Evolutionary conservation across 2,797 vertebrate species (phyloP).

Genomic region (Sylvia borin): DNA sequence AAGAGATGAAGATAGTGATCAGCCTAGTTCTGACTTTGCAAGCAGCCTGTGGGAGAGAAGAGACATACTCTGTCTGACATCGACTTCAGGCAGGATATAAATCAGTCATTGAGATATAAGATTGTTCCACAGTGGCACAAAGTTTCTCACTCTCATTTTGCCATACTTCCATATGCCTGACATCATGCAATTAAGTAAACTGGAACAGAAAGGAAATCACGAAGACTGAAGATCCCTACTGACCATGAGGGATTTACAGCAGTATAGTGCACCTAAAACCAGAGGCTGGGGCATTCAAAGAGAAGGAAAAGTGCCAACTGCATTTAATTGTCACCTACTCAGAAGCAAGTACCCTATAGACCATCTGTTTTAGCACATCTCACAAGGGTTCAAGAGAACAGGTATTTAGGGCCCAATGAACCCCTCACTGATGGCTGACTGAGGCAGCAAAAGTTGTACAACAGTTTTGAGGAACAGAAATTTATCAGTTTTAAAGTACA

Average conservation of each 20-base stretch:
- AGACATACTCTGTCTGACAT: slow-evolving; percentile 10
- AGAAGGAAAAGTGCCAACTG: background rate
- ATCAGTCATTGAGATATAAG: slow-evolving; percentile 1
- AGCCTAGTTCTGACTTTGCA: slow-evolving; percentile 44
- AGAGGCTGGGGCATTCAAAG: background rate
- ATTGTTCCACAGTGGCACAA: slow-evolving; percentile 6
- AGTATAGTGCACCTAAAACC: background rate
- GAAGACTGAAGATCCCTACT: background rate
- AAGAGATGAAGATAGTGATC: slow-evolving; percentile 57
- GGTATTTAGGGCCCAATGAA: background rate
- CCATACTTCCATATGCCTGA: background rate
- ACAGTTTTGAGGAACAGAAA: background rate
- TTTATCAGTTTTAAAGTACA: background rate
- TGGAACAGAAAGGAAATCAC: background rate
- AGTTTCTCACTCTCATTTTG: background rate
- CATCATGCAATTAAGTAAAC: background rate
- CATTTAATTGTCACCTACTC: background rate
- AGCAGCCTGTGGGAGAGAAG: slow-evolving; percentile 50
- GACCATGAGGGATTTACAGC: background rate
- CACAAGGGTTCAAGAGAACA: background rate
- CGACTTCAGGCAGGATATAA: slow-evolving; percentile 42
- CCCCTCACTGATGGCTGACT: background rate
- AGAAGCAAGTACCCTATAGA: background rate
- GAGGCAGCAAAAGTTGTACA: background rate
- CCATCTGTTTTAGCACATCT: background rate